Conservation (phyloP, 92 coral and sea anemone genomes). For the Plumapathes pennacea region DNA sequence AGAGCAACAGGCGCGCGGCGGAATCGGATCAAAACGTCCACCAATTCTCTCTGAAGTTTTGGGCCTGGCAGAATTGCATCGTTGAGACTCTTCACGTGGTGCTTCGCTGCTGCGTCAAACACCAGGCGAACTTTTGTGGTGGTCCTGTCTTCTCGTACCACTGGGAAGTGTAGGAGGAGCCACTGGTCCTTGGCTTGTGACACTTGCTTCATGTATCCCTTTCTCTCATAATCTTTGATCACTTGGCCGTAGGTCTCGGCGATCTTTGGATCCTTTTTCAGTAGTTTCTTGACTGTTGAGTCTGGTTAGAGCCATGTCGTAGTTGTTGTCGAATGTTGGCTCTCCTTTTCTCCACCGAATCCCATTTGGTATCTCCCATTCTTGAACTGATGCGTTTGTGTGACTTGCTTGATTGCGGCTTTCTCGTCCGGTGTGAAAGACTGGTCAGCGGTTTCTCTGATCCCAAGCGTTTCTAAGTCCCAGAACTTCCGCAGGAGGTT, state of each 20-base stretch:
- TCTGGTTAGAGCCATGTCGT: slow-evolving; percentile 30
- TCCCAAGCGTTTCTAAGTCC: slow-evolving; percentile 52
- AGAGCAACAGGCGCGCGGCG: slow-evolving; percentile 21
- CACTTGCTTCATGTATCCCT: slow-evolving; percentile 24
- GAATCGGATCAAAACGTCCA: slow-evolving; percentile 24
- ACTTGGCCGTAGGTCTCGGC: slow-evolving; percentile 18
- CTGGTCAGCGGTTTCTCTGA: slow-evolving; percentile 8
- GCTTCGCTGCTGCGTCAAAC: slow-evolving; percentile 39
- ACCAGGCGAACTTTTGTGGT: slow-evolving; percentile 40
- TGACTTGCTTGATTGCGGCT: slow-evolving; percentile 34
- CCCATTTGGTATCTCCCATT: slow-evolving; percentile 22
- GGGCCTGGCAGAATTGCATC: slow-evolving; percentile 36
- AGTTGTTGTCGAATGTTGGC: slow-evolving; percentile 39
- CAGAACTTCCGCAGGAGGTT: slow-evolving; percentile 30
- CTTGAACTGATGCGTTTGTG: slow-evolving; percentile 15
- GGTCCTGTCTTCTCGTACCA: slow-evolving; percentile 20
- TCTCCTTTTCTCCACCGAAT: slow-evolving; percentile 36
- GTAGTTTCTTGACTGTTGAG: slow-evolving; percentile 41
- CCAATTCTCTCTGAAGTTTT: slow-evolving; percentile 31
- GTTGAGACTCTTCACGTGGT: slow-evolving; percentile 31
- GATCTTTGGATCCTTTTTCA: slow-evolving; percentile 5
- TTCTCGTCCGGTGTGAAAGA: slow-evolving; percentile 28
- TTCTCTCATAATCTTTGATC: slow-evolving; percentile 23
- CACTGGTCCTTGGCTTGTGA: background rate
- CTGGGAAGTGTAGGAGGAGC: slow-evolving; percentile 48